Base-by-base conservation (phyloP, 2,888 invertebrate species). In the Campoletis raptor region DNA sequence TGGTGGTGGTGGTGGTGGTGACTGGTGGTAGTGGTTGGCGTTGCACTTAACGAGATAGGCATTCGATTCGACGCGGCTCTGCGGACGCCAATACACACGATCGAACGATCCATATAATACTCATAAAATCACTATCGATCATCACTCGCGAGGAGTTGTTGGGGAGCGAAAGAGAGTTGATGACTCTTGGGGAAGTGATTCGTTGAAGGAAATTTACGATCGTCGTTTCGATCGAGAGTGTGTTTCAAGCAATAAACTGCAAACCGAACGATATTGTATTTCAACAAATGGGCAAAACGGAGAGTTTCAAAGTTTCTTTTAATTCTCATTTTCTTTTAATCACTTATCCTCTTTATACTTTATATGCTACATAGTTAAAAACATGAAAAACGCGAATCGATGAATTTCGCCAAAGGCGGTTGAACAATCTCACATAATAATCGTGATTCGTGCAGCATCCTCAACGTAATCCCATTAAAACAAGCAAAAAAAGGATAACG, bases 111-210 rank as follows among this genome's bases (percentile, higher is more conserved):
- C 12, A 45, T 83, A 79, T 54, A 45, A 66, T 24, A 67, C 54
- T 79, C 78, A 45, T 83, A 80, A 80, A 84, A 66, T 64, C 64
- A 18, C 40, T 24, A 40, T 70, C 64, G 70, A 70, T 69, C 76
- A 70, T 30, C 61, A 24, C 72, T 42, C 66, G 52, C 12, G 57
- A 80, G 74, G 24, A 54, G 64, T 24, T 36, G 64, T 12, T 57
- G 42, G 21, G n/a, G 12, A 24, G 57, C 40, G 24, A 45, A 52
- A 57, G 7, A n/a, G 10, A 54, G 48, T 76, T 64, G 40, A 76
- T 61, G 61, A 76, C 42, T 76, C 24, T 57, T 9, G 61, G 54
- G 48, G n/a, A 30, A 48, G 72, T 72, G 37, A 76, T 76, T 76
- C 45, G 24, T 45, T 64, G 45, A 9, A 45, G 61, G 18, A 36